phyloP scores from a whole-genome alignment of 2,113 vertebrate species.

The Phocoena phocoena region DNA sequence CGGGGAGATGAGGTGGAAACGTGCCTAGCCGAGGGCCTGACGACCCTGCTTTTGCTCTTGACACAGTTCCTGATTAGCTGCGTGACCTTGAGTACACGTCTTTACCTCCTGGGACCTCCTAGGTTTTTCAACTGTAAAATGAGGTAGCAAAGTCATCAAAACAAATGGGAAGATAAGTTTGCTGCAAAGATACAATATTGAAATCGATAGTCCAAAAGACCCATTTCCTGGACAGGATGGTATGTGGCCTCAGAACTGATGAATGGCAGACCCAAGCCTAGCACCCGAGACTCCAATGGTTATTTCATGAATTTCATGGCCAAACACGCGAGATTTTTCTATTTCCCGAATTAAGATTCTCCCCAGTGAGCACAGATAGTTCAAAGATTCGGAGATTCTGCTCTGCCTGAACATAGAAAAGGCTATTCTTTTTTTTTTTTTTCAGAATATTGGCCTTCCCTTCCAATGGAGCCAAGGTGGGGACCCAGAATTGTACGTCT shows the following conservation, averaged over 20 bases:
- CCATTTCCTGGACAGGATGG: neutral
- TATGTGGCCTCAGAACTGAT: neutral
- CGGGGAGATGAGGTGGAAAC: slow-evolving; percentile 3
- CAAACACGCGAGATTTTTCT: neutral
- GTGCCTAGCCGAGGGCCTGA: neutral
- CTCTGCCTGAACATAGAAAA: neutral
- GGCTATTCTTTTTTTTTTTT: neutral
- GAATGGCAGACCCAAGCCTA: neutral
- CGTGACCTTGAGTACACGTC: slow-evolving; percentile 40
- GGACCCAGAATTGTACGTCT: neutral
- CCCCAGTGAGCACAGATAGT: neutral
- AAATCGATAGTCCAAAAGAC: neutral
- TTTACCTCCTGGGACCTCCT: neutral
- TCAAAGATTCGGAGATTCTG: neutral
- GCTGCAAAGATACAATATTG: neutral
- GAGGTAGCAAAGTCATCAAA: slow-evolving; percentile 16
- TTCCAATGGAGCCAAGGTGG: neutral
- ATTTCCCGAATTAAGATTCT: slow-evolving; percentile 20
- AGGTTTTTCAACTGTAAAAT: slow-evolving; percentile 61
- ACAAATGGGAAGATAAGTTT: slow-evolving; percentile 21
- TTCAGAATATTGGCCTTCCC: neutral
- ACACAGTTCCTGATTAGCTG: slow-evolving; percentile 46
- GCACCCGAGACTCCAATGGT: neutral
- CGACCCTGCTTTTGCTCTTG: neutral
- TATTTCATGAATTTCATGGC: slow-evolving; percentile 41